Evolutionary conservation across 2,797 vertebrate genomes (phyloP), one percentile per base, ranked within the genome.

Genomic region (Ctenochaetus hawaiiensis): DNA sequence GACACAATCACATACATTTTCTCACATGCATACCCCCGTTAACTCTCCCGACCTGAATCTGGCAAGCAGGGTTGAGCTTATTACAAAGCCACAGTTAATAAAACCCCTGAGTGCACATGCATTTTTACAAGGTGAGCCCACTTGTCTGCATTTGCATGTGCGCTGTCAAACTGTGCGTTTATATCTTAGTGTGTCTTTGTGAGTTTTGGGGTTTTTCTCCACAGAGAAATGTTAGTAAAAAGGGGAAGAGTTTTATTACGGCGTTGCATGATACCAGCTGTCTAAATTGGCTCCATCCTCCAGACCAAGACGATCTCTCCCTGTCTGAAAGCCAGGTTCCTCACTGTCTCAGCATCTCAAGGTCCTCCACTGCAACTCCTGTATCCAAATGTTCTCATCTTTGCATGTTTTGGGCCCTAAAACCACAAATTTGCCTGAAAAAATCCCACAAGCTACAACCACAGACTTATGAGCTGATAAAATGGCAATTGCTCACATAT

Each of bases 171-270:
- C 72, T 41, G 48, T 68, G 17, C 37, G 8, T 73, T 73, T 66
- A 62, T 51, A 45, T 71, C 66, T 47, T 49, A 47, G 67, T 65
- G 61, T 41, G 47, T 52, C 16, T 49, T 23, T 56, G 70, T 59
- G 63, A 81, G 49, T 80, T 78, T 81, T 80, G 73, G 58, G 26
- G 69, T 68, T 67, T 65, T 22, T 67, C 80, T 77, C 82, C 49
- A 45, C 34, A 9, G 76, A 67, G 82, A 72, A 68, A 66, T 48
- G 60, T 80, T 70, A 59, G 63, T 60, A 30, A 58, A 73, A 76
- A 75, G 34, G 22, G 81, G 68, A 88, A 84, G 72, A 77, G 60
- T 82, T 91, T 86, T 82, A 89, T 87, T 81, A 82, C 75, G 59
- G 80, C 12, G 63, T 77, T 78, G 77, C 77, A 62, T 80, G 84